Conservation (phyloP, 2,888 invertebrate species). For the Pyralis farinalis region DNA sequence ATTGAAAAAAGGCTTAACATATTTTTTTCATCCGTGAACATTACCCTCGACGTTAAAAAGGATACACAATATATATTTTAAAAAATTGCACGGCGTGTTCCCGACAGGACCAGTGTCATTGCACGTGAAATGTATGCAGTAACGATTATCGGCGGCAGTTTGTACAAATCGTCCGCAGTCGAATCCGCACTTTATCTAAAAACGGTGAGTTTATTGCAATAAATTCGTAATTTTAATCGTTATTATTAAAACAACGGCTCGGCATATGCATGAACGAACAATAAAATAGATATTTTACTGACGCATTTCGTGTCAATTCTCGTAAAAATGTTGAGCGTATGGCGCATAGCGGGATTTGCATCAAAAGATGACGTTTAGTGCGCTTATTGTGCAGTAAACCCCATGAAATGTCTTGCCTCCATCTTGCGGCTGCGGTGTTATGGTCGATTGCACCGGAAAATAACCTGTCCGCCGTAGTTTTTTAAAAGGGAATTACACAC, state of each 20-base stretch:
- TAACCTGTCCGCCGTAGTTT: conserved; percentile 36
- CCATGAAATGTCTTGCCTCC: conserved; percentile 37
- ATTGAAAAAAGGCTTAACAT: neutral
- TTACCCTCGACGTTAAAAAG: neutral
- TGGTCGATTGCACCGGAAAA: conserved; percentile 50
- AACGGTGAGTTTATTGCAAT: conserved; percentile 52
- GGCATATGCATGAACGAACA: conserved; percentile 46
- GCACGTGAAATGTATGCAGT: conserved; percentile 41
- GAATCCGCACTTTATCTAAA: conserved; percentile 56
- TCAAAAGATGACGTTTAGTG: conserved; percentile 52
- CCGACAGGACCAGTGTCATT: conserved; percentile 34
- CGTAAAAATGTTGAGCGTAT: conserved; percentile 56
- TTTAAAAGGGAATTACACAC: conserved; percentile 38
- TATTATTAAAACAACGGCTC: conserved; percentile 70
- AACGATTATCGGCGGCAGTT: conserved; percentile 39
- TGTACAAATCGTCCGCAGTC: conserved; percentile 34
- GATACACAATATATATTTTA: neutral
- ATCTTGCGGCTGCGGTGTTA: conserved; percentile 47
- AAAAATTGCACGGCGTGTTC: conserved; percentile 11
- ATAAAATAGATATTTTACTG: conserved; percentile 68
- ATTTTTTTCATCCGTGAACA: neutral
- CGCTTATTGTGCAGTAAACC: conserved; percentile 50
- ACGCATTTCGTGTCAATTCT: conserved; percentile 47
- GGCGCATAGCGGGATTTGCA: conserved; percentile 54
- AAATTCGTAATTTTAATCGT: conserved; percentile 74